These are phyloP conservation scores for Neofelis nebulosa DNA, from an alignment of 2,113 vertebrate species.

Conservation along the genomic window DNA sequence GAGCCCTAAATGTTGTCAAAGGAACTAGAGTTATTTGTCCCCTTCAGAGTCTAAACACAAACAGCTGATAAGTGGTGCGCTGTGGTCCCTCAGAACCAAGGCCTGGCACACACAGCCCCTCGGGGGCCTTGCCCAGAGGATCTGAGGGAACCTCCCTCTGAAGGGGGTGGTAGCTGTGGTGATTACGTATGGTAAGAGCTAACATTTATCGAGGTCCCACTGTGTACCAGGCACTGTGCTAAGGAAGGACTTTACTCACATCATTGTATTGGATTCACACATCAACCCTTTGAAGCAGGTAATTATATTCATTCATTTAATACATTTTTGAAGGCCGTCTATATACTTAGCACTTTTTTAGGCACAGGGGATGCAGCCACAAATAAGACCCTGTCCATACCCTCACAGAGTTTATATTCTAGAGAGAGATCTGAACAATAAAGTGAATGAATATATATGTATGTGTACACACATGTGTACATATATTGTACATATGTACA, in stretches of 20 bases:
- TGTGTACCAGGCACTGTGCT: not conserved
- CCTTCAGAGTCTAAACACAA: conserved; percentile 84
- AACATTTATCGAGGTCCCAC: not conserved
- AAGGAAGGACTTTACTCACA: not conserved
- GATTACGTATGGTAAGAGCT: not conserved
- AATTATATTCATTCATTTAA: not conserved
- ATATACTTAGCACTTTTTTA: not conserved
- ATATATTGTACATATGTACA: not conserved
- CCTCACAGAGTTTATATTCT: not conserved
- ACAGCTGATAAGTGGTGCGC: conserved; percentile 80
- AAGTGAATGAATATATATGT: not conserved
- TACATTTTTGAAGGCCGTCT: not conserved
- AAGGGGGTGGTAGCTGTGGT: not conserved
- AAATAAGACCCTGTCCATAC: not conserved
- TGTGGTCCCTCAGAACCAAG: conserved; percentile 18
- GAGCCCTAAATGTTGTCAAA: conserved; percentile 82
- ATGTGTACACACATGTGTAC: not conserved
- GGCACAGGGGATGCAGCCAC: not conserved
- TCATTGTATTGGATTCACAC: not conserved
- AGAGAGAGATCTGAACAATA: not conserved
- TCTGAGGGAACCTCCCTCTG: not conserved
- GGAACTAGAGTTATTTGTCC: conserved; percentile 83
- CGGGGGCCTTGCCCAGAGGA: not conserved
- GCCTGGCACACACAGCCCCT: not conserved
- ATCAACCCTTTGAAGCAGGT: not conserved